Evolutionary conservation across 2,113 vertebrate species (phyloP).

Genomic region (Clarias batrachus): DNA sequence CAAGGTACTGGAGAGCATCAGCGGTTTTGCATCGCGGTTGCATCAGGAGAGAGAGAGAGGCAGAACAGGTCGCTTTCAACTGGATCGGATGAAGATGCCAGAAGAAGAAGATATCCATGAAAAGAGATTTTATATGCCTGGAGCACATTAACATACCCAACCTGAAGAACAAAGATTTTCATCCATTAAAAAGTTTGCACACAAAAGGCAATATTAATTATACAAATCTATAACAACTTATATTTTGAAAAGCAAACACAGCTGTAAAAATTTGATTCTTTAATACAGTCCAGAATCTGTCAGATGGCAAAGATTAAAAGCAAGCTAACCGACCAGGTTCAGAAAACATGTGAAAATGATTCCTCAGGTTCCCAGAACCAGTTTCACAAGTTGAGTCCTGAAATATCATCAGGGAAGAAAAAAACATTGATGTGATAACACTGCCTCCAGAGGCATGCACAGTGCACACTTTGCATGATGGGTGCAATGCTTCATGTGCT

Average conservation of each 20-base stretch:
- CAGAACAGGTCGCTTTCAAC: background rate
- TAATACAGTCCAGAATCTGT: background rate
- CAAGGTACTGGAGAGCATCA: slow-evolving; percentile 32
- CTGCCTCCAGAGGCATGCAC: too few species aligned
- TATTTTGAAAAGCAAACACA: background rate
- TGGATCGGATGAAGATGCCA: slow-evolving; percentile 28
- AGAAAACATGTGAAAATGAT: background rate
- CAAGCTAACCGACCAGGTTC: background rate
- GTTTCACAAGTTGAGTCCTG: too few species aligned
- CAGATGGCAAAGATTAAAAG: background rate
- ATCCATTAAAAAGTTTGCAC: background rate
- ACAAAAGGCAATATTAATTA: background rate
- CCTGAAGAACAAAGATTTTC: background rate
- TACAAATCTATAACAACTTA: background rate
- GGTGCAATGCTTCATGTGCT: too few species aligned
- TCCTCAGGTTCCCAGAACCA: too few species aligned
- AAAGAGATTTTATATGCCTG: slow-evolving; percentile 5
- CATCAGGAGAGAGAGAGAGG: slow-evolving; percentile 21
- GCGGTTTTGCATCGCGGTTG: slow-evolving; percentile 17
- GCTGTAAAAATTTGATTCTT: background rate
- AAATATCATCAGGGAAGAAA: too few species aligned
- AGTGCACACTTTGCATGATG: too few species aligned
- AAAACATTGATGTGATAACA: too few species aligned
- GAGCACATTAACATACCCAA: background rate
- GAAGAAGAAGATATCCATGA: slow-evolving; percentile 11